These are phyloP conservation scores for Caprella mutica DNA, from an alignment of 2,888 invertebrate species.

Conservation along the genomic window DNA sequence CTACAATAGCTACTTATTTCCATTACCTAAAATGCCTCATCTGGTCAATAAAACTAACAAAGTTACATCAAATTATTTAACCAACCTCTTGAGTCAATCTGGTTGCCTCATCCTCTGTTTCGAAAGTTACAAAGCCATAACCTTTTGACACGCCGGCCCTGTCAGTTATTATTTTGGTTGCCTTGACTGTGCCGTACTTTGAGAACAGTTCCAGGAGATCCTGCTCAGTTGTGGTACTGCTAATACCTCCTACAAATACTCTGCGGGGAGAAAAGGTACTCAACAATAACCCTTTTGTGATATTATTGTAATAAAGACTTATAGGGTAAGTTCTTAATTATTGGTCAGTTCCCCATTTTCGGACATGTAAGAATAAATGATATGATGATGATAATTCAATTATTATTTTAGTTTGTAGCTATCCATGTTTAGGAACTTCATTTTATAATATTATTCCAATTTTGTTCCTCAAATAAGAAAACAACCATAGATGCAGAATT, in stretches of 20 bases:
- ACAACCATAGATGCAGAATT: background rate
- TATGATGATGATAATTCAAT: too few relatives aligned
- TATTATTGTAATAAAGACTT: background rate
- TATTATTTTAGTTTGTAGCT: background rate
- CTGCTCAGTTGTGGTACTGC: conserved; percentile 80
- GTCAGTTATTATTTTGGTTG: conserved; percentile 89
- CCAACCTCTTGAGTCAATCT: conserved; percentile 57
- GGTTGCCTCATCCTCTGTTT: conserved; percentile 74
- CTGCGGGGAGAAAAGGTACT: conserved; percentile 10
- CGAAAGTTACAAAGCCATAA: conserved; percentile 74
- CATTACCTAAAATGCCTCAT: too few relatives aligned
- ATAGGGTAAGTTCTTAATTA: too few relatives aligned
- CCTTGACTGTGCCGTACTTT: conserved; percentile 47
- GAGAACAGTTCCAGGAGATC: conserved; percentile 86
- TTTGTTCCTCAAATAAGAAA: background rate
- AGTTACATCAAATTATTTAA: conserved; percentile 27
- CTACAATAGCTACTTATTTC: too few relatives aligned
- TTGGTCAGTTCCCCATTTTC: too few relatives aligned
- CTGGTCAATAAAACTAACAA: too few relatives aligned
- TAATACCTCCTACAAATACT: conserved; percentile 92
- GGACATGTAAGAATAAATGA: too few relatives aligned
- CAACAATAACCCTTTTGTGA: too few relatives aligned
- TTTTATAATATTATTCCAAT: background rate
- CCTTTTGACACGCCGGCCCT: conserved; percentile 90
- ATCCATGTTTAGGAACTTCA: background rate